phyloP scores from a whole-genome alignment of 2,888 invertebrate genomes.

The Ophion costatus region DNA sequence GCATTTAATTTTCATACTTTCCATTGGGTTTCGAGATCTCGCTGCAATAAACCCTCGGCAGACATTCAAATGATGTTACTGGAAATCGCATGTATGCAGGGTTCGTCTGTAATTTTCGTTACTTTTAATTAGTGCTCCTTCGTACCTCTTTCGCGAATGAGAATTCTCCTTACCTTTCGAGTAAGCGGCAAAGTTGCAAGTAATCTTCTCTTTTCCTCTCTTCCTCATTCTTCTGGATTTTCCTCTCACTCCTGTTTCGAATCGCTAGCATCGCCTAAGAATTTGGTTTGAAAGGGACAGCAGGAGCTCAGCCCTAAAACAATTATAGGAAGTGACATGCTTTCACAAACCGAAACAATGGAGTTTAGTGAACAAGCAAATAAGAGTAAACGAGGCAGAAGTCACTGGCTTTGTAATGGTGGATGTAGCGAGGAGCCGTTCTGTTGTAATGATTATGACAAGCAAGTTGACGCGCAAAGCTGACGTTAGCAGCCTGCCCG shows the following conservation, averaged over 20 bases:
- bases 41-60: too few relatives aligned
- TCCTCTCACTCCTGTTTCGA: background rate
- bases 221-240: background rate
- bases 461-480: conserved; percentile 47
- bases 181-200: background rate
- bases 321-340: conserved; percentile 33
- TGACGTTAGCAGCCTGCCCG: conserved; percentile 15
- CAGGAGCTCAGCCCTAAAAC: conserved; percentile 11
- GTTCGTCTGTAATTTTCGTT: too few relatives aligned
- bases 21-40: too few relatives aligned
- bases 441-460: conserved; percentile 52
- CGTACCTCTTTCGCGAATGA: background rate
- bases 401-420: conserved; percentile 45
- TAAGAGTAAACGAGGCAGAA: conserved; percentile 30
- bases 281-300: background rate
- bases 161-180: background rate
- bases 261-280: conserved; percentile 9
- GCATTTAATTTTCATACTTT: too few relatives aligned
- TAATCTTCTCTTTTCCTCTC: background rate
- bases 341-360: conserved; percentile 33
- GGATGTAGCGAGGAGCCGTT: conserved; percentile 38
- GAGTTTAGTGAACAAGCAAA: conserved; percentile 16
- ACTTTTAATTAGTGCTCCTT: background rate
- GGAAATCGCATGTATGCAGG: too few relatives aligned
- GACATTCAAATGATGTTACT: too few relatives aligned